These are phyloP conservation scores for Ochotona princeps DNA, from an alignment of 2,113 vertebrate species.

Conservation along the genomic window DNA sequence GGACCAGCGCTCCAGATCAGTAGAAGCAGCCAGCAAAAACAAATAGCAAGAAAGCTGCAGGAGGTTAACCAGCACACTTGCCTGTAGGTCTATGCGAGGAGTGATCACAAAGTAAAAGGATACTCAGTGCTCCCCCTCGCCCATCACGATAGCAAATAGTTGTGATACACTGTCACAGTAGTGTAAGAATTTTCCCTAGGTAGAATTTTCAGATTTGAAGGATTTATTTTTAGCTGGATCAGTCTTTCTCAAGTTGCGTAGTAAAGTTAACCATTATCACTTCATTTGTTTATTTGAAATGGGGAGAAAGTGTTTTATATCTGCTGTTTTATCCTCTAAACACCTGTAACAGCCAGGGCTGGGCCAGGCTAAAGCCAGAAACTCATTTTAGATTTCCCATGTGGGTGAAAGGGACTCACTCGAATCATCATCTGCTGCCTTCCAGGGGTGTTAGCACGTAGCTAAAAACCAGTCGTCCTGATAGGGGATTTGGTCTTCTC, in stretches of 20 bases:
- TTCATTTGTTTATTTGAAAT: not conserved
- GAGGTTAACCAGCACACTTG: not conserved
- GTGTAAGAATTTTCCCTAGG: too few relatives aligned
- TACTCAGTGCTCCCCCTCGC: not conserved
- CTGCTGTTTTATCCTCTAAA: too few relatives aligned
- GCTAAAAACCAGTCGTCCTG: too few relatives aligned
- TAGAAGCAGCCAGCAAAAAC: not conserved
- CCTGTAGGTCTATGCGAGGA: not conserved
- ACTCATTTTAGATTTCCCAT: too few relatives aligned
- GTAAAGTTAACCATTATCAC: not conserved
- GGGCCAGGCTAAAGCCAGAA: too few relatives aligned
- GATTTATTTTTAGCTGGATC: not conserved
- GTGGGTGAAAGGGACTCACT: too few relatives aligned
- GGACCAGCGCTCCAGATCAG: not conserved
- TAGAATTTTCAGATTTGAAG: not conserved
- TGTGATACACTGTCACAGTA: not conserved
- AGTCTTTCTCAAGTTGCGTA: slow-evolving; percentile 4
- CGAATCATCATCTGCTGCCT: too few relatives aligned
- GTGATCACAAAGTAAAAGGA: not conserved
- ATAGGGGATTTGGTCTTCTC: too few relatives aligned
- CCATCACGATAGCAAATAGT: not conserved
- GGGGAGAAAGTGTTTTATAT: too few relatives aligned
- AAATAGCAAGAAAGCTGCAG: not conserved
- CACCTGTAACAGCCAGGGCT: too few relatives aligned
- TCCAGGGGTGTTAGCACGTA: too few relatives aligned